Evolutionary conservation across 2,113 vertebrate genomes (phyloP).

Genomic region (Trogon melanurus): DNA sequence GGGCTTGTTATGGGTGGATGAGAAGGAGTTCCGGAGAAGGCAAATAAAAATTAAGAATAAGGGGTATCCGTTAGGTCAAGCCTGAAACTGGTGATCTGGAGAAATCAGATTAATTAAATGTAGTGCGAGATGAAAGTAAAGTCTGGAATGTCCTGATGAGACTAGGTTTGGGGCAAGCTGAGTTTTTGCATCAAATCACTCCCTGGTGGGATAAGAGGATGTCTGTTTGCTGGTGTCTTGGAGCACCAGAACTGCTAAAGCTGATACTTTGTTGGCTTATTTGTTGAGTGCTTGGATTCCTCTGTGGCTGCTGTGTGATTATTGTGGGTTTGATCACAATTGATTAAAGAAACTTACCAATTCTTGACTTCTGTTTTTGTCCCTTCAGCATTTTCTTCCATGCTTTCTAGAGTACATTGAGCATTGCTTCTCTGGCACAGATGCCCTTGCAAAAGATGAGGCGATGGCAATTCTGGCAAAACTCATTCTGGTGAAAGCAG

Average conservation of each 20-base stretch:
- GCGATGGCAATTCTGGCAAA: conserved; percentile 83
- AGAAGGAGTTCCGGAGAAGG: background rate
- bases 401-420: conserved; percentile 84
- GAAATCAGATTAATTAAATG: background rate
- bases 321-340: background rate
- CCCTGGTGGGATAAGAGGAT: background rate
- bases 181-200: background rate
- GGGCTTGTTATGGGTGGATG: background rate
- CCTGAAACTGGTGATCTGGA: background rate
- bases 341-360: background rate
- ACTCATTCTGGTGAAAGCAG: conserved; percentile 92
- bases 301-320: background rate
- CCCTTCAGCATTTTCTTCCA: conserved; percentile 87
- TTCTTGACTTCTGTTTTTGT: background rate
- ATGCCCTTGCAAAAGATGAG: conserved; percentile 67
- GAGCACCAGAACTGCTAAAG: background rate
- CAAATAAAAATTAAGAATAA: background rate
- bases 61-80: background rate
- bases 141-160: background rate
- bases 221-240: background rate
- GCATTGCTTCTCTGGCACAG: conserved; percentile 72
- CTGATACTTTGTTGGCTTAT: background rate
- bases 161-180: background rate
- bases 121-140: background rate
- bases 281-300: background rate